Evolutionary conservation across 2,113 vertebrate species (phyloP), one percentile per base, ranked within the genome.

Genomic region (Ageneiosus marmoratus): DNA sequence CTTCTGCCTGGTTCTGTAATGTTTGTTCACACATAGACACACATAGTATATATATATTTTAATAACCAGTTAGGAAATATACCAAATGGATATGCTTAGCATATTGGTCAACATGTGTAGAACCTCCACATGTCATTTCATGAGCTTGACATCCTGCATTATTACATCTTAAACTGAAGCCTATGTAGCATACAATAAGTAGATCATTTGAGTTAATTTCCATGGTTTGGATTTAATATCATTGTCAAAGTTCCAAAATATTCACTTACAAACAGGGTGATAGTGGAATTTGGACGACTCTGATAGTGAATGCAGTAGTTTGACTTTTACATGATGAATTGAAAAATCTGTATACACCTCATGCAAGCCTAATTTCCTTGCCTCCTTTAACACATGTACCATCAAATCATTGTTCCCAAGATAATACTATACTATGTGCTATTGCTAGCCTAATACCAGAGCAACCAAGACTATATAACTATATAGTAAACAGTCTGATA

Each of bases 51-150:
- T 2, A 10, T 60, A 27, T 29, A 13, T 60, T 1, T 63, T 32
- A 63, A 16, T 63, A 32, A 16, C 12, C 13, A 63, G 12, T 5
- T 32, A 16, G 60, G 29, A 29, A 29, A 44, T 46, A 50, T n/a
- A 24, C 44, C 48, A 65, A 50, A 62, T 27, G 60, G n/a, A n/a
- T n/a, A n/a, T n/a, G n/a, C n/a, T 41, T 41, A 41, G 37, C 37
- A 41, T 41, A 41, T 41, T 74, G 55, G 50, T 80, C 69, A 50
- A 81, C 56, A 56, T 56, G 53, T 67, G n/a, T 77, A 29, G 75
- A 62, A 37, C 53, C 4, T n/a, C 46, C 62, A 24, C 32, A 24
- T 83, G 58, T 67, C 51, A 37, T 76, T 58, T 37, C 4, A 60
- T 60, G 24, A 60, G 24, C 56, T n/a, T 0, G 55, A 27, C 24